Evolutionary conservation across 2,888 invertebrate genomes (phyloP), one percentile per base, ranked within the genome.

Genomic region (Hemicrepidius hirtus): DNA sequence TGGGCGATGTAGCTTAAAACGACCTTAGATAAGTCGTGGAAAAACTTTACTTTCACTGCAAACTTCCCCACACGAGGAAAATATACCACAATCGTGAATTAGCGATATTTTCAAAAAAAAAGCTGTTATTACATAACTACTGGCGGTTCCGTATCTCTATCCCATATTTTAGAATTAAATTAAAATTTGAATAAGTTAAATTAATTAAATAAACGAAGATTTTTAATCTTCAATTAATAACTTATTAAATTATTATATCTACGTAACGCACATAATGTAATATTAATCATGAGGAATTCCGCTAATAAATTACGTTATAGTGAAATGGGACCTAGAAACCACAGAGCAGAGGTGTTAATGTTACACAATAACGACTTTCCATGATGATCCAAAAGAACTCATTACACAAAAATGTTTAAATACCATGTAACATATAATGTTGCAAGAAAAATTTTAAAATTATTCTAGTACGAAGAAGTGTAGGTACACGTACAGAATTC

Each of bases 1-100:
- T 18, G 46, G 46, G 41, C 6, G 13, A 13, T 18, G 46, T 1
- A 20, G 13, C 18, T 10, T 9, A 65, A 57, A 18, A 4, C 53
- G 64, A 69, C 69, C 69, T 69, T 69, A 49, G 64, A 46, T 16
- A 49, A 32, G 40, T 50, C 65, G 59, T 59, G 49, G n/a, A 65
- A 46, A 41, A 53, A 44, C 18, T 63, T 32, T 53, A 59, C 70
- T 70, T 70, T 70, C 70, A 65, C 70, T 28, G 50, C 32, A 49
- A 32, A 62, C 13, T 62, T 21, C 40, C 20, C 24, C 24, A 20
- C 6, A 13, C n/a, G 28, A 20, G 16, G 10, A 50, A 50, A 20
- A 10, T 16, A 50, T 4, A 46, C 2, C 1, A 16, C n/a, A 9
- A 7, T 13, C 21, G 10, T 13, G 41, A 16, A 50, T 16, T 50